These are phyloP conservation scores for Halictus rubicundus DNA, from an alignment of 1,140 invertebrate species.

Conservation along the genomic window DNA sequence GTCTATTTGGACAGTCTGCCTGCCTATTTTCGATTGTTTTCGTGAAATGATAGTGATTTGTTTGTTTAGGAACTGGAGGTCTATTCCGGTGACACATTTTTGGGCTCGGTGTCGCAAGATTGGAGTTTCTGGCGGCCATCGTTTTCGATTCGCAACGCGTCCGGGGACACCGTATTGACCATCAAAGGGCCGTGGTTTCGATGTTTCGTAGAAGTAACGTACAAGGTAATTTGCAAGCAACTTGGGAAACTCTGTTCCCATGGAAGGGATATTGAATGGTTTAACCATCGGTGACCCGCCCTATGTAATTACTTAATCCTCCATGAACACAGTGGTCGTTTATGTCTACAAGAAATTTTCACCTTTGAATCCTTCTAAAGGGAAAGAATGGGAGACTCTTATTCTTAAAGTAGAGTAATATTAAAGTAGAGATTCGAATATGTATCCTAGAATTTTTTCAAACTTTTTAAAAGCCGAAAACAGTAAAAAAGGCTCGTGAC, in stretches of 20 bases:
- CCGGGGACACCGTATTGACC: conserved; percentile 88
- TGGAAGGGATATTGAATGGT: too few species aligned
- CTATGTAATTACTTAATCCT: too few species aligned
- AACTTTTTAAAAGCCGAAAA: too few species aligned
- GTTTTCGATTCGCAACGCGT: conserved; percentile 89
- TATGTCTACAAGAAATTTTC: too few species aligned
- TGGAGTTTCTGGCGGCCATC: conserved; percentile 91
- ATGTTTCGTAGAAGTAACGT: conserved; percentile 88
- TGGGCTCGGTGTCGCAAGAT: conserved; percentile 91
- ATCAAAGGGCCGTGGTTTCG: conserved; percentile 93
- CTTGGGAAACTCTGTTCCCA: not conserved
- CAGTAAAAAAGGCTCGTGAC: too few species aligned
- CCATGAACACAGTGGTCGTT: not conserved
- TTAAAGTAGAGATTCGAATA: too few species aligned
- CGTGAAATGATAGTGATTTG: not conserved
- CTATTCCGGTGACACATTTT: conserved; percentile 81
- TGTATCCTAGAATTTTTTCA: too few species aligned
- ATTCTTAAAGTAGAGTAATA: too few species aligned
- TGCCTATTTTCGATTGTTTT: not conserved
- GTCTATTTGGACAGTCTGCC: too few species aligned
- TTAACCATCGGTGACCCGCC: too few species aligned
- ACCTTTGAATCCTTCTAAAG: too few species aligned
- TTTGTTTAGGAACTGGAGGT: conserved; percentile 60
- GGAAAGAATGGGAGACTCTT: too few species aligned
- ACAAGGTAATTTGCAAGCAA: conserved; percentile 78